These are phyloP conservation scores for Falco concolor DNA, from an alignment of 2,797 vertebrate genomes.

Conservation along the genomic window DNA sequence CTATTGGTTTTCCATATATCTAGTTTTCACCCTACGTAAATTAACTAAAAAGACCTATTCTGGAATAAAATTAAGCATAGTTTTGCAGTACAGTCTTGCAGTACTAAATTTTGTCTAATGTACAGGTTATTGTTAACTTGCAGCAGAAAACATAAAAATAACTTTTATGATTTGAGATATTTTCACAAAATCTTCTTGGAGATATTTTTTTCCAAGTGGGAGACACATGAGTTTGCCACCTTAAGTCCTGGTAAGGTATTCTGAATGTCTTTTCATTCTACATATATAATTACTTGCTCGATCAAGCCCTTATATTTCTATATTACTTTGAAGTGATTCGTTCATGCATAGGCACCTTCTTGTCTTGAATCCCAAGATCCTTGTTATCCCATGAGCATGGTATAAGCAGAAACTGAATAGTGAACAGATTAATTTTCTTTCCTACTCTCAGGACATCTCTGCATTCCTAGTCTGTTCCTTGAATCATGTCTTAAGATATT, in stretches of 20 bases:
- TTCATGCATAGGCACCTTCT: not conserved
- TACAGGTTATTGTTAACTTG: not conserved
- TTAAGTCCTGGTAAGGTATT: not conserved
- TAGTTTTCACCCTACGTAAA: not conserved
- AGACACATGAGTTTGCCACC: not conserved
- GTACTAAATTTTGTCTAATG: not conserved
- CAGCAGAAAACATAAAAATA: not conserved
- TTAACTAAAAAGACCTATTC: not conserved
- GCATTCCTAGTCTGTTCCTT: not conserved
- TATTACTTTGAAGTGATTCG: not conserved
- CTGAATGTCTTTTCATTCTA: not conserved
- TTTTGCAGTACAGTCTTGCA: not conserved
- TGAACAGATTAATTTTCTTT: not conserved
- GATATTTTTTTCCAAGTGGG: not conserved
- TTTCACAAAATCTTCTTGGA: not conserved
- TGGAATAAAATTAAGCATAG: not conserved
- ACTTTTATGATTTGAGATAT: not conserved
- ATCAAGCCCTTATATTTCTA: not conserved
- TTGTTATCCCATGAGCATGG: not conserved
- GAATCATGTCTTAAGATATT: not conserved
- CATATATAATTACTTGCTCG: not conserved
- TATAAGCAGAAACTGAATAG: not conserved
- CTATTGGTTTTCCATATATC: not conserved
- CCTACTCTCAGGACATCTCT: not conserved
- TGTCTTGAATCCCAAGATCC: not conserved